phyloP scores from a whole-genome alignment of 2,113 vertebrate genomes.

The Carassius gibelio region DNA sequence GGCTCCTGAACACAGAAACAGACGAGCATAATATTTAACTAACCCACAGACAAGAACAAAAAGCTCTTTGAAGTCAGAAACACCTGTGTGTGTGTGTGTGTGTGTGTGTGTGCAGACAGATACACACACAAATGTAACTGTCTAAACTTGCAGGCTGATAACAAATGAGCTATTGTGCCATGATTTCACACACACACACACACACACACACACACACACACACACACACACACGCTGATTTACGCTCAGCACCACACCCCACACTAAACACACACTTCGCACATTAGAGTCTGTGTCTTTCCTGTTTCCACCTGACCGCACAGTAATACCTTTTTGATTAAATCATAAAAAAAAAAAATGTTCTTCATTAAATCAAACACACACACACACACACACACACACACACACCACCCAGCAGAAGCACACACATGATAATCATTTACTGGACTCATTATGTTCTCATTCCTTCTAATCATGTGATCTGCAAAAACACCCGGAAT shows the following conservation, averaged over 20 bases:
- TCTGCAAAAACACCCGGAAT: background rate
- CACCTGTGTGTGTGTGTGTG: constrained; percentile 45
- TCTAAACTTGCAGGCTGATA: constrained; percentile 32
- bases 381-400: background rate
- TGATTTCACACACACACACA: constrained; percentile 22
- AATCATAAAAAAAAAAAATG: background rate
- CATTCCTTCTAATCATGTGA: background rate
- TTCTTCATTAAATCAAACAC: constrained; percentile 12
- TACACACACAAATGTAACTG: constrained; percentile 24
- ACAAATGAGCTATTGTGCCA: constrained; percentile 37
- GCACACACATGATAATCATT: background rate
- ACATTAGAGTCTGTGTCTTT: constrained; percentile 45
- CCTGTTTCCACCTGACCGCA: constrained; percentile 42
- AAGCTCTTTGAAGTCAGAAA: constrained; percentile 54
- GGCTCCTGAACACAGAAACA: constrained; percentile 80
- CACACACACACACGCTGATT: constrained; percentile 17
- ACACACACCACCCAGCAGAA: constrained; percentile 17
- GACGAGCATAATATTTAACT: constrained; percentile 45
- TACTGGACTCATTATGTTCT: background rate
- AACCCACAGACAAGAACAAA: constrained; percentile 57
- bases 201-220: constrained; percentile 20
- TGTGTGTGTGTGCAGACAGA: constrained; percentile 7
- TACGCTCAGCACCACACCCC: constrained; percentile 3
- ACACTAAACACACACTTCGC: constrained; percentile 27
- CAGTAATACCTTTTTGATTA: constrained; percentile 44